phyloP scores from a whole-genome alignment of 2,888 invertebrate species.

The Drosophila paucipuncta region DNA sequence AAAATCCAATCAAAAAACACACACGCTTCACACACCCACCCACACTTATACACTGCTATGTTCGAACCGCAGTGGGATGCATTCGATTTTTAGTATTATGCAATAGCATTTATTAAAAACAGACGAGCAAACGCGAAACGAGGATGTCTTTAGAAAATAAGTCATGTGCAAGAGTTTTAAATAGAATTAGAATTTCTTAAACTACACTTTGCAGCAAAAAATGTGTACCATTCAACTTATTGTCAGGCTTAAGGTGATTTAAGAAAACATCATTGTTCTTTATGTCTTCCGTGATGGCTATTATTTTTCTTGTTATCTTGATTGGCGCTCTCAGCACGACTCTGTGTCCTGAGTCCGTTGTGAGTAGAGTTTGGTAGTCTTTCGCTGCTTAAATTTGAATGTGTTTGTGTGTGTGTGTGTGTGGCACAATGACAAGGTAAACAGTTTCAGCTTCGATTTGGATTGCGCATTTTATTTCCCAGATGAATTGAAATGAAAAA shows the following conservation, averaged over 20 bases:
- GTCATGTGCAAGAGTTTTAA: neutral
- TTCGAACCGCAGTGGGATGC: conserved; percentile 20
- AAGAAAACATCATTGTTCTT: conserved; percentile 14
- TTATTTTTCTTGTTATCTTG: conserved; percentile 6
- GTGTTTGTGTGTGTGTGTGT: conserved; percentile 9
- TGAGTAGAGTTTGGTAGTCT: conserved; percentile 4
- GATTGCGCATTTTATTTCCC: conserved; percentile 31
- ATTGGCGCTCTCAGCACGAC: neutral
- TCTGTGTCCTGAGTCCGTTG: conserved; percentile 5
- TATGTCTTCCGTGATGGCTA: conserved; percentile 5
- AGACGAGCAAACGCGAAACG: neutral
- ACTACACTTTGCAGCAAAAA: conserved; percentile 2
- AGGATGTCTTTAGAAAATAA: conserved; percentile 11
- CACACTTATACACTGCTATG: conserved; percentile 13
- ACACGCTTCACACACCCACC: conserved; percentile 6
- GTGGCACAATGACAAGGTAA: conserved; percentile 46
- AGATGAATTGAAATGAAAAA: conserved; percentile 41
- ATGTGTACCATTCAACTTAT: conserved; percentile 4
- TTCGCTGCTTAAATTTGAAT: neutral
- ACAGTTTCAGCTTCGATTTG: conserved; percentile 61
- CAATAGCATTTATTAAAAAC: conserved; percentile 32
- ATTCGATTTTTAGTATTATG: conserved; percentile 45
- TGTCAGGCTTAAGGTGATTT: neutral
- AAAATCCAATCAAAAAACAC: conserved; percentile 64
- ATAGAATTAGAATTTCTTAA: neutral